These are phyloP conservation scores for Rutilus rutilus DNA, from an alignment of 2,113 vertebrate genomes.

Conservation along the genomic window DNA sequence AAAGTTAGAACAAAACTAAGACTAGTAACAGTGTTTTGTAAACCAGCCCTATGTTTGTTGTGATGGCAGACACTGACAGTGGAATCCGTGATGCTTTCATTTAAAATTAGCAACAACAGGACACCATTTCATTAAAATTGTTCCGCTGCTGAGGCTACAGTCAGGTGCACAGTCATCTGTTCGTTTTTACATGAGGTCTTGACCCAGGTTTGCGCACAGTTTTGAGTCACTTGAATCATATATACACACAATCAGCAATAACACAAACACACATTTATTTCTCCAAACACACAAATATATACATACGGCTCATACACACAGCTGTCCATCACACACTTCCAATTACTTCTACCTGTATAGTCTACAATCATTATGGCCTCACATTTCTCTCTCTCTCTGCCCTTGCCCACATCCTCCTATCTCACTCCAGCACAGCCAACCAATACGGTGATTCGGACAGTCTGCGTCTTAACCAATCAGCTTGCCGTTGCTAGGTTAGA, in stretches of 20 bases:
- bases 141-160: background rate
- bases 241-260: background rate
- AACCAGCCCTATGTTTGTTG: background rate
- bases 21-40: background rate
- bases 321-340: background rate
- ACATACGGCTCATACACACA: background rate
- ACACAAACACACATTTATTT: background rate
- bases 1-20: background rate
- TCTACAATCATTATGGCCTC: constrained; percentile 49
- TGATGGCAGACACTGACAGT: background rate
- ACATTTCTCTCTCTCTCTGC: constrained; percentile 54
- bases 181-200: constrained; percentile 5
- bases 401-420: constrained; percentile 9
- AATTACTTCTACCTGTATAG: background rate
- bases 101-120: constrained; percentile 20
- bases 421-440: constrained; percentile 45
- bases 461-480: constrained; percentile 56
- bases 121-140: background rate
- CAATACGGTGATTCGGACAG: constrained; percentile 56
- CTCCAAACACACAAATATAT: background rate
- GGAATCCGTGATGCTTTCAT: background rate
- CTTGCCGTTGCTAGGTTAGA: constrained; percentile 63
- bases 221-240: background rate
- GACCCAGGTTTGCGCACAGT: background rate
- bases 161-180: background rate